Conservation (phyloP, 2,113 vertebrate genomes). For the Oryzias curvinotus region DNA sequence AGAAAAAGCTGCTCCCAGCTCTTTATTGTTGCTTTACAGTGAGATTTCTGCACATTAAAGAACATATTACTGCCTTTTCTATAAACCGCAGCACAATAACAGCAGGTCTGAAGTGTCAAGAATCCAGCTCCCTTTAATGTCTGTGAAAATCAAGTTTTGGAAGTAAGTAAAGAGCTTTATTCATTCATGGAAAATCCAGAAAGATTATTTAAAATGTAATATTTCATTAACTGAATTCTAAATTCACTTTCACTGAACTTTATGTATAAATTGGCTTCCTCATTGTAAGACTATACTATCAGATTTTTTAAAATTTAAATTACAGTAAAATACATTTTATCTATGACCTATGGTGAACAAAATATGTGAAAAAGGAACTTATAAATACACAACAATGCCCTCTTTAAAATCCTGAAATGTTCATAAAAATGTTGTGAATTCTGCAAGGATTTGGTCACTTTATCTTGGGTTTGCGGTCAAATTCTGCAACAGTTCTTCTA, state of each 20-base stretch:
- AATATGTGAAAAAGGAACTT: too few relatives aligned
- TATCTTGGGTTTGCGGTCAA: background rate
- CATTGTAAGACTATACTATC: background rate
- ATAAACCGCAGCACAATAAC: background rate
- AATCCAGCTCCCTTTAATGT: too few relatives aligned
- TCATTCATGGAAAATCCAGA: too few relatives aligned
- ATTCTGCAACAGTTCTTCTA: background rate
- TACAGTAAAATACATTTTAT: background rate
- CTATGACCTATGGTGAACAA: too few relatives aligned
- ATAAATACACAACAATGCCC: slow-evolving; percentile 1
- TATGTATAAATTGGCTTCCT: background rate
- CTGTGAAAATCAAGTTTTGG: too few relatives aligned
- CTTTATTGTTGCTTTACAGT: background rate
- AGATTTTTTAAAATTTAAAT: background rate
- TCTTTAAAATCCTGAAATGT: background rate
- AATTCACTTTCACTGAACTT: too few relatives aligned
- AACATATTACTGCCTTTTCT: slow-evolving; percentile 1
- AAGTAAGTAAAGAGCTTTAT: too few relatives aligned
- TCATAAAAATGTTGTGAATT: background rate
- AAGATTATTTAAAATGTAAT: too few relatives aligned
- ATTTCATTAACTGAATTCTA: too few relatives aligned
- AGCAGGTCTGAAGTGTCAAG: background rate
- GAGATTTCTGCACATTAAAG: background rate
- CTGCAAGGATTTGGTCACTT: background rate
- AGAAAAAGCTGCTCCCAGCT: slow-evolving; percentile 4